Evolutionary conservation across 2,797 vertebrate genomes (phyloP).

Genomic region (Pseudochirops corinnae): DNA sequence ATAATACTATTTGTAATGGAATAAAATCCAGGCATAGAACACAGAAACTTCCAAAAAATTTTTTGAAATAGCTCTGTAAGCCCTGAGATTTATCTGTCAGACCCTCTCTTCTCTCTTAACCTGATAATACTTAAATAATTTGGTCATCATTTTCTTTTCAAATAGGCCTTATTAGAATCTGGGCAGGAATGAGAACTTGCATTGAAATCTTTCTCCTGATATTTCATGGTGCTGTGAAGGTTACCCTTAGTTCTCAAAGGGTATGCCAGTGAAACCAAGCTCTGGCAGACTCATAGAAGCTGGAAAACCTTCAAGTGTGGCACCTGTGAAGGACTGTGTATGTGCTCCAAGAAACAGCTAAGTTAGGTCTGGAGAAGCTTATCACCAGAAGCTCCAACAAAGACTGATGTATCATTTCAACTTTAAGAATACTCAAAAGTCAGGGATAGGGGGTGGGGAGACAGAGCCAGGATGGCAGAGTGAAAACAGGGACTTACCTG

Average conservation of each 20-base stretch:
- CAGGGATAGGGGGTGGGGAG: too few relatives aligned
- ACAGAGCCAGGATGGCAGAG: too few relatives aligned
- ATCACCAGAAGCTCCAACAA: not conserved
- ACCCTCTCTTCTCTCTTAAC: not conserved
- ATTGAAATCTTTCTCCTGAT: not conserved
- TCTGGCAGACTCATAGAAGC: not conserved
- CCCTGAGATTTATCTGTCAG: conserved; percentile 42
- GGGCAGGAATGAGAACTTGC: conserved; percentile 15
- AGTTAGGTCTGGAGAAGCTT: not conserved
- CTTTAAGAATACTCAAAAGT: not conserved
- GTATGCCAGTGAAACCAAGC: not conserved
- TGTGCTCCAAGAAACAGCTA: not conserved
- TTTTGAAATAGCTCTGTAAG: conserved; percentile 32
- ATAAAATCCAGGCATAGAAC: conserved; percentile 38
- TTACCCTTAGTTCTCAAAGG: not conserved
- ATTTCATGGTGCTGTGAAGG: not conserved
- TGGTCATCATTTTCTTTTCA: conserved; percentile 9
- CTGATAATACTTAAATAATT: conserved; percentile 37
- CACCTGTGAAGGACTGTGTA: not conserved
- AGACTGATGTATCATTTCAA: not conserved
- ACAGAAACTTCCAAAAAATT: conserved; percentile 8
- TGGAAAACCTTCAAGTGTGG: not conserved
- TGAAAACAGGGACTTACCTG: too few relatives aligned
- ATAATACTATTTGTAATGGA: conserved; percentile 47
- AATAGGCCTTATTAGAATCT: conserved; percentile 42